phyloP scores from a whole-genome alignment of 2,888 invertebrate species.

The Apocheima hispidaria region DNA sequence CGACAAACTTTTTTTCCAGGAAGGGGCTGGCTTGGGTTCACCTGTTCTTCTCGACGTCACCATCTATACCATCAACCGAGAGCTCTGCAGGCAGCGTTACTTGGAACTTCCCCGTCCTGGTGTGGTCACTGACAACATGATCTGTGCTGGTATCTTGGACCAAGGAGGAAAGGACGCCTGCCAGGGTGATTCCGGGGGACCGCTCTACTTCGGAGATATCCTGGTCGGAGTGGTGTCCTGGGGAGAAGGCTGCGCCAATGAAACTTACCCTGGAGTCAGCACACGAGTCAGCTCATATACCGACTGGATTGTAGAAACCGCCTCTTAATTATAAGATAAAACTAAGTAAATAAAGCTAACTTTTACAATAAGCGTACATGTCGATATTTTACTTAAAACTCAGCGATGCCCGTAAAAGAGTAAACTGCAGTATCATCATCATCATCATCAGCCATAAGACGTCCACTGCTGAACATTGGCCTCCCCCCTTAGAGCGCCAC shows the following conservation, averaged over 20 bases:
- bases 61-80: constrained; percentile 28
- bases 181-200: constrained; percentile 67
- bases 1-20: not conserved
- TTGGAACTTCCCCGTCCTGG: not conserved
- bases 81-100: constrained; percentile 23
- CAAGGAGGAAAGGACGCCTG: constrained; percentile 58
- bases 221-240: constrained; percentile 73
- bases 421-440: too few species aligned
- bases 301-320: constrained; percentile 51
- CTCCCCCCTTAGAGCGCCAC: too few species aligned
- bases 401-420: too few species aligned
- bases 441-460: too few species aligned
- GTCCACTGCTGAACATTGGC: too few species aligned
- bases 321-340: constrained; percentile 20
- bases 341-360: too few species aligned
- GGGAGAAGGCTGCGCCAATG: constrained; percentile 71
- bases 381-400: too few species aligned
- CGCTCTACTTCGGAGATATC: constrained; percentile 61
- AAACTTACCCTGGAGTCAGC: constrained; percentile 73
- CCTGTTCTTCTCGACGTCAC: constrained; percentile 8
- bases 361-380: too few species aligned
- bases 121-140: constrained; percentile 61
- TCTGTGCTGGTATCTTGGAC: constrained; percentile 64
- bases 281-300: constrained; percentile 61
- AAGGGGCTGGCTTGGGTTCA: constrained; percentile 15